Conservation (phyloP, 1,140 invertebrate genomes). For the Harlomillsia oculata region DNA sequence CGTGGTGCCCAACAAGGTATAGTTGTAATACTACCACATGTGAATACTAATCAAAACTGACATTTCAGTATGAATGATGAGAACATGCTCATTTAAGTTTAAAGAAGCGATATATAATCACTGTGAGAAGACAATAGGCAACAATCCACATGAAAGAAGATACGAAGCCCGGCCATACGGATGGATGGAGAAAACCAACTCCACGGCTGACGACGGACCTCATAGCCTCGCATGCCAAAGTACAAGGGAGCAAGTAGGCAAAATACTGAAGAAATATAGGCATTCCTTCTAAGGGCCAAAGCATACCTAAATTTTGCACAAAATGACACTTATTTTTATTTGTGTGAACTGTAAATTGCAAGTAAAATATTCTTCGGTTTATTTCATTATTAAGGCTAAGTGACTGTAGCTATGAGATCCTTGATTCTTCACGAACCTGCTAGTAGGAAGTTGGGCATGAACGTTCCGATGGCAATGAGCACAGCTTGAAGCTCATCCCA, state of each 20-base stretch:
- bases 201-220: conserved; percentile 78
- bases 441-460: conserved; percentile 42
- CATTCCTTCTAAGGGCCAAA: conserved; percentile 90
- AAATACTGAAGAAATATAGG: conserved; percentile 59
- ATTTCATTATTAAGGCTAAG: too few species aligned
- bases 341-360: too few species aligned
- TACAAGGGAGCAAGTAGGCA: conserved; percentile 73
- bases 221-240: conserved; percentile 77
- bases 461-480: conserved; percentile 47
- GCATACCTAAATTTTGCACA: too few species aligned
- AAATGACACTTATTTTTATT: too few species aligned
- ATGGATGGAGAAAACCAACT: conserved; percentile 54
- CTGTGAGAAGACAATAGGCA: conserved; percentile 7
- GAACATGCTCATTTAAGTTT: not conserved
- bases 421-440: too few species aligned
- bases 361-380: too few species aligned
- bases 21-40: too few species aligned
- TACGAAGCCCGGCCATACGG: conserved; percentile 18
- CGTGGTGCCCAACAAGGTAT: too few species aligned
- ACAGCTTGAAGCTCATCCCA: conserved; percentile 48
- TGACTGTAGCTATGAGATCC: too few species aligned
- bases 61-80: too few species aligned
- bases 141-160: conserved; percentile 17
- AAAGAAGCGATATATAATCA: conserved; percentile 5
- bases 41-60: too few species aligned